Conservation (phyloP, 2,797 vertebrate genomes). For the Tachyglossus aculeatus region DNA sequence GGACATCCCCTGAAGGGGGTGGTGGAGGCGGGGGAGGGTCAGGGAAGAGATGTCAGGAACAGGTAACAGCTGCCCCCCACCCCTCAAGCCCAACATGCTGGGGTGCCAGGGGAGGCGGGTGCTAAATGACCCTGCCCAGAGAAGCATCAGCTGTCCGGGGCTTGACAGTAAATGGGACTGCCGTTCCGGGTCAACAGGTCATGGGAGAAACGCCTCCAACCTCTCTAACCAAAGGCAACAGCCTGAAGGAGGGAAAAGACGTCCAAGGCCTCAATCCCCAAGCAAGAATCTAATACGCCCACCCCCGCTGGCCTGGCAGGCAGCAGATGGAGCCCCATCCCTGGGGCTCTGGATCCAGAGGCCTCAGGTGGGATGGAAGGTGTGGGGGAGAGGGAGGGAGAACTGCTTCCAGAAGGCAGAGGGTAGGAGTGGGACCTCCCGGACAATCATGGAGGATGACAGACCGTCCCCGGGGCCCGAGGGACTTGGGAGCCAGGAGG, state of each 20-base stretch:
- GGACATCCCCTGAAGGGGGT: conserved; percentile 8
- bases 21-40: too few species aligned
- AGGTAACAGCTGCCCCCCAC: neutral
- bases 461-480: too few species aligned
- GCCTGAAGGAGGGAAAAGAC: neutral
- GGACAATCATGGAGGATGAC: too few species aligned
- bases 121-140: neutral
- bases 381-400: too few species aligned
- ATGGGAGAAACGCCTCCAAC: neutral
- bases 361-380: neutral
- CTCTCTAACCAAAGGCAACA: conserved; percentile 1
- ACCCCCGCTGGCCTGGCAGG: neutral
- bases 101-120: neutral
- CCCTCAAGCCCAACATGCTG: neutral
- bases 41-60: neutral
- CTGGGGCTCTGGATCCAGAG: neutral
- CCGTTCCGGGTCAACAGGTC: neutral
- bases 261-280: neutral
- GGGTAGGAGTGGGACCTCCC: too few species aligned
- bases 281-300: neutral
- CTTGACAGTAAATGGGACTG: conserved; percentile 1
- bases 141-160: neutral
- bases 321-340: too few species aligned
- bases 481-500: too few species aligned
- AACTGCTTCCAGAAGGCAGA: too few species aligned